Conservation (phyloP, 2,888 invertebrate genomes). For the Ophraella communa region DNA sequence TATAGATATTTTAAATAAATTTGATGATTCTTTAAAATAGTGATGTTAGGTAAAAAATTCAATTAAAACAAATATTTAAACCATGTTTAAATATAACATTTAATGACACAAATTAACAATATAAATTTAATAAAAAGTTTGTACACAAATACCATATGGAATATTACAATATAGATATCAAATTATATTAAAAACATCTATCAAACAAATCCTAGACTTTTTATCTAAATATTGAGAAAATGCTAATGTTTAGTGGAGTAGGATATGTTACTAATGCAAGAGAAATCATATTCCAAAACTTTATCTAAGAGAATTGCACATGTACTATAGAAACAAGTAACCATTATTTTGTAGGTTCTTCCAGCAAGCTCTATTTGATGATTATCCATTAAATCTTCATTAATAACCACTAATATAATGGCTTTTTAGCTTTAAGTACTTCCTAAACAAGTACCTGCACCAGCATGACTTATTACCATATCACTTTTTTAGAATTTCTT, state of each 20-base stretch:
- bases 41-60: too few species aligned
- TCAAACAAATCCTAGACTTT: conserved; percentile 62
- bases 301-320: conserved; percentile 68
- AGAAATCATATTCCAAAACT: conserved; percentile 69
- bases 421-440: conserved; percentile 77
- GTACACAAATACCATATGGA: not conserved
- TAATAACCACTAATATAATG: conserved; percentile 89
- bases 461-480: conserved; percentile 93
- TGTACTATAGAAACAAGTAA: conserved; percentile 78
- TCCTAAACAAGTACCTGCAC: conserved; percentile 95
- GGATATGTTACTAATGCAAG: conserved; percentile 67
- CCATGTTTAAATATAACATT: too few species aligned
- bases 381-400: conserved; percentile 92
- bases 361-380: conserved; percentile 93
- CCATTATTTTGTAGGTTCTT: conserved; percentile 76
- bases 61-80: too few species aligned
- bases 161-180: not conserved
- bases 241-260: conserved; percentile 63
- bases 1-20: too few species aligned
- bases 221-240: conserved; percentile 71
- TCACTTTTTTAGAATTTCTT: conserved; percentile 77
- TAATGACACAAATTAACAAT: conserved; percentile 18
- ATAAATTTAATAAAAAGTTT: conserved; percentile 9
- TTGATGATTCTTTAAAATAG: too few species aligned
- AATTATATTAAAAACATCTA: conserved; percentile 11